A percentile compares a stretch with the other conserved stretches of the same genome.
phyloP scores from a whole-genome alignment of 2,797 vertebrate species.

The Trachurus trachurus region DNA sequence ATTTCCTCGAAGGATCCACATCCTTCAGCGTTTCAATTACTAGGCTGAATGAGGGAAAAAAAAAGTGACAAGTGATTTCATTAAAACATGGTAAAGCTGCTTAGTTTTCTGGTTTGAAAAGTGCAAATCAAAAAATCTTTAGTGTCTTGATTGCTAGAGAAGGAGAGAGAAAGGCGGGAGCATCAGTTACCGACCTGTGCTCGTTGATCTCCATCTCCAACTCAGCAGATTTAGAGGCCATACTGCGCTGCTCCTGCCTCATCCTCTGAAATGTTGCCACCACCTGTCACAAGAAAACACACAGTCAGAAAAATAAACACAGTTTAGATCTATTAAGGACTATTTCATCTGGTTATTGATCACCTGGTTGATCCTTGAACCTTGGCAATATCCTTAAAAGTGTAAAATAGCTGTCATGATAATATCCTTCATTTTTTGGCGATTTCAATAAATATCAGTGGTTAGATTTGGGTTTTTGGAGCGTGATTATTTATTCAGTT shows the following conservation, averaged over 20 bases:
- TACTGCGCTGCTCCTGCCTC: constrained; percentile 92
- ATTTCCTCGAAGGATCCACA: constrained; percentile 92
- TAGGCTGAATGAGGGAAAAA: constrained; percentile 75
- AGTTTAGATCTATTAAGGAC: no score
- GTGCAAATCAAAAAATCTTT: neutral
- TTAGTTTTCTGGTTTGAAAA: neutral
- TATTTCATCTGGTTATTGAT: no score
- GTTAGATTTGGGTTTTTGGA: no score
- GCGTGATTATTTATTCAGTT: no score
- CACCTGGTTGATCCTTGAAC: no score
- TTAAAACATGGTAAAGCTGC: no score
- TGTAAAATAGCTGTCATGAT: no score
- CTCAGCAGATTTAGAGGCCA: constrained; percentile 93
- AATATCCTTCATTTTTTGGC: no score
- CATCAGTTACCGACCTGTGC: constrained; percentile 85
- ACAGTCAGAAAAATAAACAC: neutral
- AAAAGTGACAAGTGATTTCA: neutral
- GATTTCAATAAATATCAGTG: no score
- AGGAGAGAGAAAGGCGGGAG: neutral
- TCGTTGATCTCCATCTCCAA: constrained; percentile 96
- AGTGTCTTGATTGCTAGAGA: neutral
- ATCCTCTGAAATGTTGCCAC: constrained; percentile 94
- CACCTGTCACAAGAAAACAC: constrained; percentile 81
- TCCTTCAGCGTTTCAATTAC: constrained; percentile 95
- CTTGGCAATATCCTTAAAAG: no score